phyloP scores from a whole-genome alignment of 2,888 invertebrate genomes.

The Agrochola lota region DNA sequence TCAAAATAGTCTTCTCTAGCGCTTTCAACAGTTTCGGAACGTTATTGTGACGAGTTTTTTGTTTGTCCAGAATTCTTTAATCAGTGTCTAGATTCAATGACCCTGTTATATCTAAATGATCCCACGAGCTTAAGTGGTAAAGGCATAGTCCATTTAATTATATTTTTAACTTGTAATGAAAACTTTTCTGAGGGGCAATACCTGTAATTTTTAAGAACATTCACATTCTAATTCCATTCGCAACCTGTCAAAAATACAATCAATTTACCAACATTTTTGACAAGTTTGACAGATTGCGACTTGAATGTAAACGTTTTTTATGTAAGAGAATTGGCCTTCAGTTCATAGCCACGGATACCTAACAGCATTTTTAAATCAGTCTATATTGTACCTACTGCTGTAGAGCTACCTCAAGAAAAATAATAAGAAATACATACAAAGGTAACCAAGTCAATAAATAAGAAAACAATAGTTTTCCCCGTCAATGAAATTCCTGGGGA shows the following conservation, averaged over 20 bases:
- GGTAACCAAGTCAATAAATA: not conserved
- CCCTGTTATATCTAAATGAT: not conserved
- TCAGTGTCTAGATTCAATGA: not conserved
- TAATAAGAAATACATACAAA: not conserved
- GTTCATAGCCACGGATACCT: no score
- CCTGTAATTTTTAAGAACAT: no score
- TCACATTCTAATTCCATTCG: no score
- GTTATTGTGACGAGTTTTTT: conserved; percentile 6
- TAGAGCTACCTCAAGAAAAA: not conserved
- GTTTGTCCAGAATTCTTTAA: conserved; percentile 6
- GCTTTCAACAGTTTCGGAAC: conserved; percentile 50
- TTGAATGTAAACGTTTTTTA: no score
- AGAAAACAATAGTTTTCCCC: not conserved
- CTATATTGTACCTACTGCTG: not conserved
- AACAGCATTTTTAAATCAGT: no score
- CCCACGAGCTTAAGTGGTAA: not conserved
- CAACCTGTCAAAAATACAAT: no score
- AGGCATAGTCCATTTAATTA: not conserved
- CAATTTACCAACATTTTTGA: no score
- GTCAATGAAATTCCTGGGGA: not conserved
- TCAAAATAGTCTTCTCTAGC: conserved; percentile 49
- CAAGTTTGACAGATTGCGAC: no score
- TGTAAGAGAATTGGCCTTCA: no score
- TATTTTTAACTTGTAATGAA: not conserved
- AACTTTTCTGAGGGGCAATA: no score